Evolutionary conservation across 1,140 invertebrate genomes (phyloP).

Genomic region (Dendroctonus ponderosae): DNA sequence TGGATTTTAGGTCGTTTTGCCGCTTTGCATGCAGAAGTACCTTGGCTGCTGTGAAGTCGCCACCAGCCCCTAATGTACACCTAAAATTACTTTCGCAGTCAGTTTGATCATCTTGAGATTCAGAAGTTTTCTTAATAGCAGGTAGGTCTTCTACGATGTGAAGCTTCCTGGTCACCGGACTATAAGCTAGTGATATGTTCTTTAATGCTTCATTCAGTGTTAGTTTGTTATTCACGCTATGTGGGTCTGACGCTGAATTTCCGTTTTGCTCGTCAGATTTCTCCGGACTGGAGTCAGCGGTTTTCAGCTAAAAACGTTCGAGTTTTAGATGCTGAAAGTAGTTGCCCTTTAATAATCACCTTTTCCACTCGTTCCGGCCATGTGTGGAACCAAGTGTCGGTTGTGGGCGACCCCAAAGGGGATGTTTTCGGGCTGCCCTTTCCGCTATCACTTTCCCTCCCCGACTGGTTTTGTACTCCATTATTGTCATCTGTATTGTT

Average conservation of each 20-base stretch:
- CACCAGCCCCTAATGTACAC: conserved; percentile 15
- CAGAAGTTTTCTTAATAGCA: conserved; percentile 32
- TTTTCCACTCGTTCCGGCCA: conserved; percentile 51
- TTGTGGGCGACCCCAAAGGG: conserved; percentile 21
- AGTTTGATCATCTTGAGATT: conserved; percentile 29
- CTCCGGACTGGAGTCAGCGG: conserved; percentile 34
- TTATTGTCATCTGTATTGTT: neutral
- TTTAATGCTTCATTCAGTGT: conserved; percentile 55
- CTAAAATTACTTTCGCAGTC: conserved; percentile 26
- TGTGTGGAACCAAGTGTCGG: conserved; percentile 49
- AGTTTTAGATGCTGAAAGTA: neutral
- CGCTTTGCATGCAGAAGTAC: too few relatives aligned
- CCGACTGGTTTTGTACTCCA: conserved; percentile 1
- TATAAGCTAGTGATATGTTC: conserved; percentile 57
- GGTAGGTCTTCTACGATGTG: conserved; percentile 41
- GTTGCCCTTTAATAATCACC: conserved; percentile 7
- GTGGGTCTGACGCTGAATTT: conserved; percentile 26
- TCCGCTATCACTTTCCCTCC: neutral
- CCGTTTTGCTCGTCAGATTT: conserved; percentile 33
- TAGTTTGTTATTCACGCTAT: conserved; percentile 39
- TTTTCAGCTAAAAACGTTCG: conserved; percentile 32
- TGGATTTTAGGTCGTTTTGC: neutral
- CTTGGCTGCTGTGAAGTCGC: conserved; percentile 13
- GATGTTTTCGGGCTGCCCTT: neutral
- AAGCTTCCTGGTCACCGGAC: conserved; percentile 55